Conservation (phyloP, 2,113 vertebrate species). For the Ophthalmolycus amberensis region DNA sequence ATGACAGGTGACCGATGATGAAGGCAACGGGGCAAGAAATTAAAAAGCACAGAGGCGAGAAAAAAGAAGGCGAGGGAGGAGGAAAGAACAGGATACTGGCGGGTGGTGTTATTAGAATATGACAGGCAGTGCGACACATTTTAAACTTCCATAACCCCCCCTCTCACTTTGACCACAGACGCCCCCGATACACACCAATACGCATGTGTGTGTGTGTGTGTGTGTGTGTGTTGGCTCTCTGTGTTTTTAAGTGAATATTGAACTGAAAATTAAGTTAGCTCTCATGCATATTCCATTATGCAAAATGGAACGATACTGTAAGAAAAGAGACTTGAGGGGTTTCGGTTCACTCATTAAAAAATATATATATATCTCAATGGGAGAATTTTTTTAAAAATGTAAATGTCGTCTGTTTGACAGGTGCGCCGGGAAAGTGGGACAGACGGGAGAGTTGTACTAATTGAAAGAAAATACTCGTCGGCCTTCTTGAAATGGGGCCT, state of each 20-base stretch:
- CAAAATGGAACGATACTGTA: slow-evolving; percentile 66
- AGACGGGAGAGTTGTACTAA: slow-evolving; percentile 62
- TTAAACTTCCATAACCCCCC: slow-evolving; percentile 38
- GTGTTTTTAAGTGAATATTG: slow-evolving; percentile 56
- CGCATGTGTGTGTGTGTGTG: background rate
- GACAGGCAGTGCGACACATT: slow-evolving; percentile 60
- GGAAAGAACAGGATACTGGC: slow-evolving; percentile 41
- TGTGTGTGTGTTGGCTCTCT: slow-evolving; percentile 18
- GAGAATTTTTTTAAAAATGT: slow-evolving; percentile 64
- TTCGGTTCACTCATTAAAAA: slow-evolving; percentile 70
- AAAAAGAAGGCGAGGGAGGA: slow-evolving; percentile 26
- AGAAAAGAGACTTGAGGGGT: slow-evolving; percentile 65
- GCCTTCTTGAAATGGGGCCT: slow-evolving; percentile 36
- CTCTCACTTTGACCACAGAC: slow-evolving; percentile 20
- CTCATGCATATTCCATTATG: slow-evolving; percentile 75
- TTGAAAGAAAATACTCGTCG: slow-evolving; percentile 70
- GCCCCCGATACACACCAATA: background rate
- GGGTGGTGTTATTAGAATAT: slow-evolving; percentile 77
- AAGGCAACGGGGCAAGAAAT: slow-evolving; percentile 81
- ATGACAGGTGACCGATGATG: slow-evolving; percentile 82
- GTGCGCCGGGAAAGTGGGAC: slow-evolving; percentile 55
- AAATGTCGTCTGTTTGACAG: slow-evolving; percentile 76
- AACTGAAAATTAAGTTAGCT: slow-evolving; percentile 69
- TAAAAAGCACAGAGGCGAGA: slow-evolving; percentile 79
- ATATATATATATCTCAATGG: slow-evolving; percentile 65